A percentile compares a stretch with the other conserved stretches of the same genome.
Conservation (phyloP, 30 jellyfish, hydroid and myxozoan species). For the Mastigias papua region DNA sequence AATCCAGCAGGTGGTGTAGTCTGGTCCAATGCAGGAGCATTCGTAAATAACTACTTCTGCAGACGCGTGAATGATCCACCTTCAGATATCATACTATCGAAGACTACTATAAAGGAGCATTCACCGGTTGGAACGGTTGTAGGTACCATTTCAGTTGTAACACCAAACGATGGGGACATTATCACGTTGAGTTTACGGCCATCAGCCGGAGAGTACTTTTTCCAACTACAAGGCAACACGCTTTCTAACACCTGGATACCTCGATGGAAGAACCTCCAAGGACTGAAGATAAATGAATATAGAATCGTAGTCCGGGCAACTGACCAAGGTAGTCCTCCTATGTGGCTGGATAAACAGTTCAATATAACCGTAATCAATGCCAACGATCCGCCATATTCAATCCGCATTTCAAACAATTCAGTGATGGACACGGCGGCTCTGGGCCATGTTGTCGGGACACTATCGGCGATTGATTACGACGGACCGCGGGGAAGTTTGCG, state of each 20-base stretch:
- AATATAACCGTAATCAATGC: conserved; percentile 62
- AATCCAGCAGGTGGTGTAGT: background rate
- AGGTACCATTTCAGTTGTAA: conserved; percentile 66
- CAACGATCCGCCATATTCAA: conserved; percentile 88
- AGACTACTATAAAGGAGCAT: conserved; percentile 70
- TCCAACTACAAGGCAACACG: conserved; percentile 46
- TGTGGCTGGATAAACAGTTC: conserved; percentile 74
- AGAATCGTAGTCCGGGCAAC: conserved; percentile 79
- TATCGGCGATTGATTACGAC: conserved; percentile 89
- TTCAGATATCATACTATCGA: conserved; percentile 42
- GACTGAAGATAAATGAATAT: conserved; percentile 27
- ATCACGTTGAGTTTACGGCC: conserved; percentile 54
- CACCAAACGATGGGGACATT: conserved; percentile 33
- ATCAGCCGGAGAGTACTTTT: conserved; percentile 57
- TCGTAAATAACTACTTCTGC: conserved; percentile 59
- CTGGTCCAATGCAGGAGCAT: conserved; percentile 28
- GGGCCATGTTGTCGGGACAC: conserved; percentile 72
- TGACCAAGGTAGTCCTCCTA: conserved; percentile 77
- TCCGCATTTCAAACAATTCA: conserved; percentile 64
- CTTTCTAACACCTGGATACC: conserved; percentile 79
- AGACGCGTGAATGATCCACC: conserved; percentile 96
- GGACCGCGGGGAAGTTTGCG: conserved; percentile 72
- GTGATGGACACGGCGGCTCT: conserved; percentile 73
- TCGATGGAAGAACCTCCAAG: conserved; percentile 57
- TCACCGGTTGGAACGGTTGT: conserved; percentile 71